These are phyloP conservation scores for Andrena fulva DNA, from an alignment of 2,888 invertebrate genomes.

Conservation along the genomic window DNA sequence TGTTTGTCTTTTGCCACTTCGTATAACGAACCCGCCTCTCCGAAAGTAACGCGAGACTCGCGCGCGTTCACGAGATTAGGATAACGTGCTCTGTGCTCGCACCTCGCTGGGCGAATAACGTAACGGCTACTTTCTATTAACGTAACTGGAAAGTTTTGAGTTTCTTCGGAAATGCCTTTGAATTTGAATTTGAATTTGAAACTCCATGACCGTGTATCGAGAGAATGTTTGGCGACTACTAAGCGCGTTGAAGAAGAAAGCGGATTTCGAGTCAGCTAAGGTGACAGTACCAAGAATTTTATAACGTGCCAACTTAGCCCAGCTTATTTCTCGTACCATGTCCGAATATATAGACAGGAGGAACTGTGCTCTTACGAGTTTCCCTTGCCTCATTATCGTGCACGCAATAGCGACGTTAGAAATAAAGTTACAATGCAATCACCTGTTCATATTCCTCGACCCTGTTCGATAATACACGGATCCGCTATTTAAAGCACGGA, in stretches of 20 bases:
- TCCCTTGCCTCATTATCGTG: neutral
- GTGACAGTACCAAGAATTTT: conserved; percentile 60
- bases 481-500: neutral
- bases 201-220: neutral
- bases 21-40: neutral
- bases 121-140: conserved; percentile 24
- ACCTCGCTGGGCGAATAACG: neutral
- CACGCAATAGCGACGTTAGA: neutral
- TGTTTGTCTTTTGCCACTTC: conserved; percentile 5
- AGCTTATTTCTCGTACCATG: neutral
- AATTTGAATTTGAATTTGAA: conserved; percentile 9
- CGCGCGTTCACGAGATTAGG: neutral
- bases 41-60: conserved; percentile 11
- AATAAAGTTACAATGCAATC: neutral
- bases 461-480: neutral
- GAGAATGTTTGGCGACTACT: neutral
- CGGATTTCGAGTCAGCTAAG: conserved; percentile 12
- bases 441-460: neutral
- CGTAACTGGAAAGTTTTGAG: conserved; percentile 11
- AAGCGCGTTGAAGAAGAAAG: neutral
- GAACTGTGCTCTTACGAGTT: conserved; percentile 6
- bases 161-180: neutral
- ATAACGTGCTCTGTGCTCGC: conserved; percentile 15
- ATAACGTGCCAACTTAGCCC: conserved; percentile 57
- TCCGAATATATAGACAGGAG: neutral